Evolutionary conservation across 1,140 invertebrate species (phyloP), one percentile per base, ranked within the genome.

Genomic region (Musca vetustissima): DNA sequence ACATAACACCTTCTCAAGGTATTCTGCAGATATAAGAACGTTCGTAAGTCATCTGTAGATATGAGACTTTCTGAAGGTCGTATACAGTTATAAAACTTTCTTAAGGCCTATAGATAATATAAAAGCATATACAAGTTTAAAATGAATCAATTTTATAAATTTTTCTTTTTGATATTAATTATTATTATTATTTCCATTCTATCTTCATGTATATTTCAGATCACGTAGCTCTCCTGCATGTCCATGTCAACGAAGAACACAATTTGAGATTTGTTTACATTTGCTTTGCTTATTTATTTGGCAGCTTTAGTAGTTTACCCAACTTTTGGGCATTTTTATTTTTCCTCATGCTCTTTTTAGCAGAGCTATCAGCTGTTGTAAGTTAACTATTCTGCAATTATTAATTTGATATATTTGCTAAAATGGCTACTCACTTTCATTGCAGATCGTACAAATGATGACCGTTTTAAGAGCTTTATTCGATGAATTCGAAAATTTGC

Each of bases 321-420:
- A 77, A 76, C 64, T 72, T 81, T 0, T 81, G 79, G 79, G 71
- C 71, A 25, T 79, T 81, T 64, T 68, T 81, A 0, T 81, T 81
- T 28, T 81, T 78, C 52, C n/a, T 28, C 1, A 72, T 81, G 32
- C 61, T 81, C 8, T 81, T 80, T 55, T 48, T 81, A 1, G 74
- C 77, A 0, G 79, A 81, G 57, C n/a, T 81, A 17, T 74, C 74
- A 70, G 74, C 76, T 14, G 49, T 81, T 73, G 79, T 80, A 65
- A 76, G 73, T 68, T 1, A 24, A 43, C 11, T 43, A 43, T 13
- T 43, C 6, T 43, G 36, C 6, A 11, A 43, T 43, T 9, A 43
- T 8, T 1, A 43, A 1, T 43, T 11, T 9, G 36, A 11, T 43
- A 13, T 11, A 11, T 8, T 43, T 43, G 36, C n/a, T n/a, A n/a